Percentiles rank a stretch among this genome's conserved stretches.
Conservation (phyloP, 2,797 vertebrate genomes). For the Poecile montanus region DNA sequence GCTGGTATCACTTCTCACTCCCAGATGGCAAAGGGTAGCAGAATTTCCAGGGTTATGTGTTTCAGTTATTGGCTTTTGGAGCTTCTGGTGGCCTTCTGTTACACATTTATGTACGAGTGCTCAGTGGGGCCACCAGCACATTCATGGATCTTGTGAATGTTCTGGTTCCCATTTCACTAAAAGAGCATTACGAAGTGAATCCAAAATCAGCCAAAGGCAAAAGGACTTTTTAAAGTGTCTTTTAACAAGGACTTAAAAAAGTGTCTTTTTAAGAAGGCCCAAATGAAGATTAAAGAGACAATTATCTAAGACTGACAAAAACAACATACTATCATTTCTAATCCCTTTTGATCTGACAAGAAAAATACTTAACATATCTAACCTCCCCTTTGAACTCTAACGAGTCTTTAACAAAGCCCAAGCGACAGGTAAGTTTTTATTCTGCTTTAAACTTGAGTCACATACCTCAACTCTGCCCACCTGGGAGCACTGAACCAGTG, state of each 20-base stretch:
- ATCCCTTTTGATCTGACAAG: neutral
- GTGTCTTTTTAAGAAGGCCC: neutral
- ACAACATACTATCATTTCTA: neutral
- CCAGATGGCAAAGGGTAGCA: neutral
- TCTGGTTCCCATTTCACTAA: neutral
- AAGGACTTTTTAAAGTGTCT: too few relatives aligned
- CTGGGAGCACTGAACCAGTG: neutral
- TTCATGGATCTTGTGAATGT: rapidly evolving
- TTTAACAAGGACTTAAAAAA: too few relatives aligned
- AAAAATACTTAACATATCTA: neutral
- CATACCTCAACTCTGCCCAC: neutral
- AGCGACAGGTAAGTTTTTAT: neutral
- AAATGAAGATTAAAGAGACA: neutral
- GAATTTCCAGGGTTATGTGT: neutral
- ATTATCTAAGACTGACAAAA: neutral
- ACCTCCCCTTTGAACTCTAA: neutral
- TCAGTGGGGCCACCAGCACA: neutral
- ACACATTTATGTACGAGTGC: rapidly evolving
- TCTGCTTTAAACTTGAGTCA: neutral
- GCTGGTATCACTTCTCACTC: neutral
- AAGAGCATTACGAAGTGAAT: neutral
- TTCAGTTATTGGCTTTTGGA: neutral
- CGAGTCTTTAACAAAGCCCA: neutral
- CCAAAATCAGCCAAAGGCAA: neutral
- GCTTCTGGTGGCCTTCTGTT: neutral